These are phyloP conservation scores for Asteroscopus sphinx DNA, from an alignment of 2,888 invertebrate species.

Conservation along the genomic window DNA sequence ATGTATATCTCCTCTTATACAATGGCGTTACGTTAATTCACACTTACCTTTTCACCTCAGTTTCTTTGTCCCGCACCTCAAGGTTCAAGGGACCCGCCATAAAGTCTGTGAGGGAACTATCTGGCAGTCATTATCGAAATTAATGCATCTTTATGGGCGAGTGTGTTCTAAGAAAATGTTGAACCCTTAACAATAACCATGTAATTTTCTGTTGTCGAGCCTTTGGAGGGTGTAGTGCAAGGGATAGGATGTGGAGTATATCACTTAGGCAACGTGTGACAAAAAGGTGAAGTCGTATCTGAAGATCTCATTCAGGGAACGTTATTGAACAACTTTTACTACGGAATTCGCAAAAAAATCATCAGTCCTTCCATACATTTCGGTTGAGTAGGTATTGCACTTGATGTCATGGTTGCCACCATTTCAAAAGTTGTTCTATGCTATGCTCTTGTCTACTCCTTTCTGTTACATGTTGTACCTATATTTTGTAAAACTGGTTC, in stretches of 20 bases:
- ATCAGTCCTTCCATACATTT: too few relatives aligned
- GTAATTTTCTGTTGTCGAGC: slow-evolving; percentile 79
- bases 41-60: slow-evolving; percentile 34
- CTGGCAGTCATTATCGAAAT: slow-evolving; percentile 69
- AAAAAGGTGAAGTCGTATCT: too few relatives aligned
- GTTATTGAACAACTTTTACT: too few relatives aligned
- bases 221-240: slow-evolving; percentile 53
- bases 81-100: slow-evolving; percentile 40
- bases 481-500: too few relatives aligned
- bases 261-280: too few relatives aligned
- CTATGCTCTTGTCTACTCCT: too few relatives aligned
- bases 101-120: slow-evolving; percentile 55
- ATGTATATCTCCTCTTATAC: background rate
- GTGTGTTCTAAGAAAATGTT: slow-evolving; percentile 77
- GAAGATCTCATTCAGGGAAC: too few relatives aligned
- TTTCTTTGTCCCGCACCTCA: slow-evolving; percentile 23
- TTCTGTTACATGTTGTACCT: too few relatives aligned
- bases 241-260: slow-evolving; percentile 14
- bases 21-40: slow-evolving; percentile 28
- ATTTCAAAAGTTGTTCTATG: too few relatives aligned
- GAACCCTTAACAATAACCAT: slow-evolving; percentile 74
- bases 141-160: slow-evolving; percentile 72
- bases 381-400: too few relatives aligned
- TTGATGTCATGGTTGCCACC: too few relatives aligned
- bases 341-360: too few relatives aligned